Conservation (phyloP, 2,797 vertebrate genomes). For the Acrossocheilus fasciatus region DNA sequence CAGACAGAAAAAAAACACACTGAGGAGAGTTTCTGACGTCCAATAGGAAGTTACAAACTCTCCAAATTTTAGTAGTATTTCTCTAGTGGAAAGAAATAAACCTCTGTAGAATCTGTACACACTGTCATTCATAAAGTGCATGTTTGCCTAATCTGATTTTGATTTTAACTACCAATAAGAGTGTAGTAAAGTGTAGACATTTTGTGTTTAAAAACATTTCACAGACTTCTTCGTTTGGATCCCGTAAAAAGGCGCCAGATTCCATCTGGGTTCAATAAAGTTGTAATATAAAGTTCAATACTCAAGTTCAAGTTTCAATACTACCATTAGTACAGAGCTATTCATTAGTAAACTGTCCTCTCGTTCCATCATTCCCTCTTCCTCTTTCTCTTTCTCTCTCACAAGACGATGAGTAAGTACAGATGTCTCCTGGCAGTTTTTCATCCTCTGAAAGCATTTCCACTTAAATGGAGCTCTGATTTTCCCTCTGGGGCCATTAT, state of each 20-base stretch:
- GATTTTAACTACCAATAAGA: background rate
- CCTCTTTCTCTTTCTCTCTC: background rate
- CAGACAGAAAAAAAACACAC: constrained; percentile 14
- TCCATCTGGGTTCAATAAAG: background rate
- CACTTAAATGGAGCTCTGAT: constrained; percentile 53
- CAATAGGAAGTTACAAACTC: constrained; percentile 30
- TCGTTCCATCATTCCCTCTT: background rate
- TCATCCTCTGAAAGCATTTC: constrained; percentile 40
- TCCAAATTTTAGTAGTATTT: background rate
- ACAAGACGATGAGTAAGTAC: constrained; percentile 22
- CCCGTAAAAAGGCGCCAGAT: background rate
- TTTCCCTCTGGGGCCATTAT: constrained; percentile 60
- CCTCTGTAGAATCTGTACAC: background rate
- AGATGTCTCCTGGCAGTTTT: constrained; percentile 24
- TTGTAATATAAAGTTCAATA: background rate
- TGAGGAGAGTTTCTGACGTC: background rate
- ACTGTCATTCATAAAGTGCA: background rate
- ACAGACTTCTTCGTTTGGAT: background rate
- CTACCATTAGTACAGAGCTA: background rate
- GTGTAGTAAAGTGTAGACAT: background rate
- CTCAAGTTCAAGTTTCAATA: background rate
- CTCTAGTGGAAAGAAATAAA: background rate
- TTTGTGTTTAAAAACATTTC: background rate
- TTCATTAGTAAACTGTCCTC: background rate
- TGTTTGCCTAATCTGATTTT: background rate